phyloP scores from a whole-genome alignment of 2,113 vertebrate genomes.

The Bubalus kerabau region DNA sequence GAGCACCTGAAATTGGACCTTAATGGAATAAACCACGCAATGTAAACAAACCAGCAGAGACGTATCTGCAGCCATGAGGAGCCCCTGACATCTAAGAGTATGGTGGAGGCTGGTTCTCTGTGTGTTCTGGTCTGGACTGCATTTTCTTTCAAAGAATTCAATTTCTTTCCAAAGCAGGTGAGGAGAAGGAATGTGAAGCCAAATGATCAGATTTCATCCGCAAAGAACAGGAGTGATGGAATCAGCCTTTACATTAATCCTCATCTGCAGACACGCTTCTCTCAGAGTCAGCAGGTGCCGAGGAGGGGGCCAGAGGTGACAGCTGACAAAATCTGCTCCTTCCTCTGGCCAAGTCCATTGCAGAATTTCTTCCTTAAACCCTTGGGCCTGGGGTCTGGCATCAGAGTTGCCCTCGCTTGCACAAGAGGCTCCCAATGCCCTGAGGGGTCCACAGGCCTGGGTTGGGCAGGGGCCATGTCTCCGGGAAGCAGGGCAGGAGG shows the following conservation, averaged over 20 bases:
- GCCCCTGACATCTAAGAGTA: neutral
- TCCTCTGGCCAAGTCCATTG: constrained; percentile 57
- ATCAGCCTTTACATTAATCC: constrained; percentile 80
- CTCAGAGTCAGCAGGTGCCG: constrained; percentile 76
- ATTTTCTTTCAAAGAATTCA: constrained; percentile 79
- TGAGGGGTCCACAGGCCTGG: neutral
- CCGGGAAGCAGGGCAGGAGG: neutral
- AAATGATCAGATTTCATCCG: constrained; percentile 77
- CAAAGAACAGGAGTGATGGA: constrained; percentile 72
- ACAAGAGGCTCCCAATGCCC: neutral
- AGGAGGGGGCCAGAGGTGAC: constrained; percentile 76
- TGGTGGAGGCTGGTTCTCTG: neutral
- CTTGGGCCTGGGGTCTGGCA: neutral
- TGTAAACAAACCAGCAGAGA: constrained; percentile 61
- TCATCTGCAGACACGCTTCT: constrained; percentile 76
- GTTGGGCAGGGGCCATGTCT: accelerated
- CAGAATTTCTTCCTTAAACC: constrained; percentile 47
- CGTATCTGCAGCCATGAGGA: neutral
- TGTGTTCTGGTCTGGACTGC: constrained; percentile 66
- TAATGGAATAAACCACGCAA: constrained; percentile 52
- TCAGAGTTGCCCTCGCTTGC: neutral
- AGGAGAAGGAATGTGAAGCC: constrained; percentile 76
- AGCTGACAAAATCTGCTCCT: constrained; percentile 62
- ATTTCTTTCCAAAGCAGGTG: constrained; percentile 77
- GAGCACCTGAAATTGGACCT: constrained; percentile 52